Percentiles rank a stretch among this genome's conserved stretches.
phyloP scores from a whole-genome alignment of 2,888 invertebrate species.

The Athalia circularis region DNA sequence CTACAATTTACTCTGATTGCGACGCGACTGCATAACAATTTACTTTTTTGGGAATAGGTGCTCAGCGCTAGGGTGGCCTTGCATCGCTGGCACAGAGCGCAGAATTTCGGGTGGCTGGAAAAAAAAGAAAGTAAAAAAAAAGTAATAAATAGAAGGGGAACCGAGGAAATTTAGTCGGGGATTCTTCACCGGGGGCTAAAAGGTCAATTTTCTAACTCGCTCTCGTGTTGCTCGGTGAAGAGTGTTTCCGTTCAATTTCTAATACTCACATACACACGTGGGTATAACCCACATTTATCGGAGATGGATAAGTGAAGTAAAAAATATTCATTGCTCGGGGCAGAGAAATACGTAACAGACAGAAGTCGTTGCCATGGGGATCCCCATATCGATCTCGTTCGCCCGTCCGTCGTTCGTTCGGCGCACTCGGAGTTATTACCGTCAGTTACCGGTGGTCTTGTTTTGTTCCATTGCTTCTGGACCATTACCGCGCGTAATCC shows the following conservation, averaged over 20 bases:
- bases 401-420: slow-evolving; percentile 32
- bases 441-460: slow-evolving; percentile 34
- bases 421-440: slow-evolving; percentile 40
- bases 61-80: too few relatives aligned
- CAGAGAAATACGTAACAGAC: slow-evolving; percentile 19
- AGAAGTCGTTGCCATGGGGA: slow-evolving; percentile 44
- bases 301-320: background rate
- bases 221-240: background rate
- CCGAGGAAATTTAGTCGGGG: too few relatives aligned
- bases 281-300: background rate
- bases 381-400: slow-evolving; percentile 44
- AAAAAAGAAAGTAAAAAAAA: too few relatives aligned
- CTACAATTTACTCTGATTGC: too few relatives aligned
- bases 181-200: background rate
- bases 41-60: too few relatives aligned
- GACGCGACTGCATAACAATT: too few relatives aligned
- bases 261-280: background rate
- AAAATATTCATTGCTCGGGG: slow-evolving; percentile 13
- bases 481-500: slow-evolving; percentile 17
- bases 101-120: too few relatives aligned
- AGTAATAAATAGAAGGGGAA: too few relatives aligned
- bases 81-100: too few relatives aligned
- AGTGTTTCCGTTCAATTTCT: slow-evolving; percentile 23
- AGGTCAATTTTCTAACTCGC: background rate
- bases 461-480: slow-evolving; percentile 42